Percentiles rank a stretch among this genome's conserved stretches.
Conservation (phyloP, 2,888 invertebrate species). For the Melieria picta region DNA sequence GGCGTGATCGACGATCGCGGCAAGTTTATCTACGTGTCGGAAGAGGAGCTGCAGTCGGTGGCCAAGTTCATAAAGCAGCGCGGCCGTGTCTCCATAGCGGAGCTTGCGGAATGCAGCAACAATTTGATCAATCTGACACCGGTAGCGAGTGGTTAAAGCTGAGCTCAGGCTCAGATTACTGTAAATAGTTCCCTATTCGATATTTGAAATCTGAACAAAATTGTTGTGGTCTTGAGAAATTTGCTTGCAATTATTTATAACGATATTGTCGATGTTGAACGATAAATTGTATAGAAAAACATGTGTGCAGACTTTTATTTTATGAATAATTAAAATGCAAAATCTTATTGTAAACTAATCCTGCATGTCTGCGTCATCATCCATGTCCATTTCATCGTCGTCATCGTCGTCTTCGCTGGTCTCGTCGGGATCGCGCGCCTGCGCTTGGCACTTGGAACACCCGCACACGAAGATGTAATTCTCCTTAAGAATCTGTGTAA, state of each 20-base stretch:
- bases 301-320: too few species aligned
- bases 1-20: conserved; percentile 99
- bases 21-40: conserved; percentile 97
- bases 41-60: conserved; percentile 88
- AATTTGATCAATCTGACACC: conserved; percentile 86
- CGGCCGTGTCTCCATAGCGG: conserved; percentile 92
- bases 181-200: neutral
- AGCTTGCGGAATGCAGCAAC: conserved; percentile 94
- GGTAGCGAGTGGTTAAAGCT: conserved; percentile 44
- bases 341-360: conserved; percentile 29
- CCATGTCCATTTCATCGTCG: conserved; percentile 64
- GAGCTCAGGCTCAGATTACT: too few species aligned
- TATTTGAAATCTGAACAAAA: neutral
- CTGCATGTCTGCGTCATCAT: conserved; percentile 51
- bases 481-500: conserved; percentile 70
- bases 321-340: neutral
- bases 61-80: conserved; percentile 95
- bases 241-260: neutral
- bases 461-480: conserved; percentile 85
- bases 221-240: too few species aligned
- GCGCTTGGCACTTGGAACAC: conserved; percentile 80
- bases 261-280: neutral
- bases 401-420: conserved; percentile 82
- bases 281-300: too few species aligned
- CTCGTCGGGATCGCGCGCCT: conserved; percentile 80